A percentile compares a stretch with the other conserved stretches of the same genome.
Evolutionary conservation across 2,113 vertebrate genomes (phyloP).

Genomic region (Montifringilla adamsi): DNA sequence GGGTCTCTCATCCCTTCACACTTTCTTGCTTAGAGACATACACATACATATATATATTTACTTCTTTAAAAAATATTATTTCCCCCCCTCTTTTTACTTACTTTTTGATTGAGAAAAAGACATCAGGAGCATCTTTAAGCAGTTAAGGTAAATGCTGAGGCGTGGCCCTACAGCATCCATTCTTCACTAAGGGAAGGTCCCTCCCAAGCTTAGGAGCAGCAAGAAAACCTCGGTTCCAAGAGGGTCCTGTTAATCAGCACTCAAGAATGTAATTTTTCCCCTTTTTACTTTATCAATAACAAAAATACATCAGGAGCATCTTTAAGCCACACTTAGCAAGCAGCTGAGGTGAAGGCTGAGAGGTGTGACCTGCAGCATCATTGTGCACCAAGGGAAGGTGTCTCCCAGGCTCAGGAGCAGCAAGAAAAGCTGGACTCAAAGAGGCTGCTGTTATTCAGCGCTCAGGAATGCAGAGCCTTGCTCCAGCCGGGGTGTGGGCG

Average conservation of each 20-base stretch:
- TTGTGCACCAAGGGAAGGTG: neutral
- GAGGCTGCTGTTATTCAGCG: constrained; percentile 64
- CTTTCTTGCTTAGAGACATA: neutral
- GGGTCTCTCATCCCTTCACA: neutral
- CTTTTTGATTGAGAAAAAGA: neutral
- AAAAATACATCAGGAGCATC: neutral
- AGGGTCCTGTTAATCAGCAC: constrained; percentile 62
- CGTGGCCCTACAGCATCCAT: neutral
- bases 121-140: neutral
- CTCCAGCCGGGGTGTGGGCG: constrained; percentile 74
- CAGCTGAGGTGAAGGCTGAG: fast-evolving
- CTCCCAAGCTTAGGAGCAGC: neutral
- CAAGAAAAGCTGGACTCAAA: neutral
- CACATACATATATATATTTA: fast-evolving
- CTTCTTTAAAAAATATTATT: neutral
- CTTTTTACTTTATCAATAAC: too few relatives aligned
- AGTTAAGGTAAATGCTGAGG: fast-evolving
- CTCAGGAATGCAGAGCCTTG: constrained; percentile 72
- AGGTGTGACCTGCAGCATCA: neutral
- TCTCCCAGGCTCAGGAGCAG: neutral
- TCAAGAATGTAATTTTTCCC: constrained; percentile 65
- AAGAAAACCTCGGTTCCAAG: neutral
- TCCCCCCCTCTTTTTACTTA: too few relatives aligned
- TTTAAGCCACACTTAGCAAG: fast-evolving
- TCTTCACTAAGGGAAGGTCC: neutral